Evolutionary conservation across 2,113 vertebrate genomes (phyloP).

Genomic region (Cynoglossus semilaevis): DNA sequence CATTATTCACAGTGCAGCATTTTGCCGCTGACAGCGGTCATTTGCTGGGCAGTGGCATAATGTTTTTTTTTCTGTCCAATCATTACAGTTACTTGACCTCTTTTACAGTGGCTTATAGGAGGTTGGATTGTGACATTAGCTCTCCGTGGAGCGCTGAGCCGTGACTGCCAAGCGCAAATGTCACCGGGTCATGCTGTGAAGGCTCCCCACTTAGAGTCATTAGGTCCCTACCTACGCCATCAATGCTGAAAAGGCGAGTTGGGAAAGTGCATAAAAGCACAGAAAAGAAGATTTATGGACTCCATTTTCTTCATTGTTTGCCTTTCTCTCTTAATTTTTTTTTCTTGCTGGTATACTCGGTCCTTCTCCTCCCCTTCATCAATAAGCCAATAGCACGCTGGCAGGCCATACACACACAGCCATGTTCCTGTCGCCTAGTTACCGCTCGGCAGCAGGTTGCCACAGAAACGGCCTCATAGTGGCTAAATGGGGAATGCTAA

Average conservation of each 20-base stretch:
- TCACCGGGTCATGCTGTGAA: slow-evolving; percentile 62
- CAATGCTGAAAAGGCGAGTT: slow-evolving; percentile 30
- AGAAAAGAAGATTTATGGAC: slow-evolving; percentile 53
- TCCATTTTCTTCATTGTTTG: slow-evolving; percentile 53
- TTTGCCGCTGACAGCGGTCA: slow-evolving; percentile 33
- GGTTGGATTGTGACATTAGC: slow-evolving; percentile 54
- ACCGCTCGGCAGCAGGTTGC: slow-evolving; percentile 80
- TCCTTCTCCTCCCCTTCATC: slow-evolving; percentile 70
- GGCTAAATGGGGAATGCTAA: slow-evolving; percentile 74
- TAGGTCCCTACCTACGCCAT: slow-evolving; percentile 39
- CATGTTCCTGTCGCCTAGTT: slow-evolving; percentile 80
- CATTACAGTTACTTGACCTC: slow-evolving; percentile 60
- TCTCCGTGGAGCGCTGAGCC: slow-evolving; percentile 48
- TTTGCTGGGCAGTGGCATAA: slow-evolving; percentile 49
- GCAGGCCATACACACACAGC: slow-evolving; percentile 68
- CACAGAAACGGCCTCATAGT: slow-evolving; percentile 79
- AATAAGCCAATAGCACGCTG: slow-evolving; percentile 70
- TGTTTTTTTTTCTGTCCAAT: slow-evolving; percentile 37
- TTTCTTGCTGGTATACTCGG: slow-evolving; percentile 35
- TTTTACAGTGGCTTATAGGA: slow-evolving; percentile 46
- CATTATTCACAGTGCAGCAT: slow-evolving; percentile 43
- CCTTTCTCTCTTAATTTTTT: slow-evolving; percentile 36
- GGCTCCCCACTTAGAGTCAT: slow-evolving; percentile 54
- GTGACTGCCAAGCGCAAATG: slow-evolving; percentile 60
- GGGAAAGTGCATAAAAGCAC: slow-evolving; percentile 35